These are phyloP conservation scores for Clarias magur DNA, from an alignment of 2,113 vertebrate species.

Conservation along the genomic window DNA sequence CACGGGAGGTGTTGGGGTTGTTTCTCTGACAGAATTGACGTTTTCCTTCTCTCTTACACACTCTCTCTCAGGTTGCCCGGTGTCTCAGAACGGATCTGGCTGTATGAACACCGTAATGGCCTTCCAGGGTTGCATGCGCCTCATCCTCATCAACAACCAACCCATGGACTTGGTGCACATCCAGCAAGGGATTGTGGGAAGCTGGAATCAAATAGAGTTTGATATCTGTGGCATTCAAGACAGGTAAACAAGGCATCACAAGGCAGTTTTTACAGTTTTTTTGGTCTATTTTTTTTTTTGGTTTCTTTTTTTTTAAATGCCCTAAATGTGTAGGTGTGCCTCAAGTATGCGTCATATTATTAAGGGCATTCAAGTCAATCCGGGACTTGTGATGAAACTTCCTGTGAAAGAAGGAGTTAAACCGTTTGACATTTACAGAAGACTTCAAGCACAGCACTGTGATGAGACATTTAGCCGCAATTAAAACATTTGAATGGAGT, in stretches of 20 bases:
- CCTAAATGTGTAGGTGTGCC: not conserved
- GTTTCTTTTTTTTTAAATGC: not conserved
- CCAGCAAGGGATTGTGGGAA: slow-evolving; percentile 90
- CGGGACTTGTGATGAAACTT: too few relatives aligned
- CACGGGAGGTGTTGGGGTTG: too few relatives aligned
- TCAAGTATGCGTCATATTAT: not conserved
- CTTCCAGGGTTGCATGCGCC: slow-evolving; percentile 96
- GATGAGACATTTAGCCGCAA: too few relatives aligned
- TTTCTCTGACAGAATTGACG: not conserved
- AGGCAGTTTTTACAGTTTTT: not conserved
- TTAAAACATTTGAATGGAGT: too few relatives aligned
- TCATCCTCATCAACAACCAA: slow-evolving; percentile 93
- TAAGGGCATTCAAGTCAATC: too few relatives aligned
- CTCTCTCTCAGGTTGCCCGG: slow-evolving; percentile 82
- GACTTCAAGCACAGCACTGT: too few relatives aligned
- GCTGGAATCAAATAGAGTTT: slow-evolving; percentile 88
- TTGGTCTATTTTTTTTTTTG: not conserved
- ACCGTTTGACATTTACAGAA: too few relatives aligned
- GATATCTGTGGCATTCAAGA: slow-evolving; percentile 95
- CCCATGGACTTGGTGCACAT: slow-evolving; percentile 87
- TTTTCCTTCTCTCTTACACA: not conserved
- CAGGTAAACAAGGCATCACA: slow-evolving; percentile 80
- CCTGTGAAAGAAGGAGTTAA: too few relatives aligned
- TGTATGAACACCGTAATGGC: slow-evolving; percentile 81
- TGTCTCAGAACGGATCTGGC: slow-evolving; percentile 72